Base-by-base conservation (phyloP, 2,888 invertebrate species). In the Ellobium chinense region DNA sequence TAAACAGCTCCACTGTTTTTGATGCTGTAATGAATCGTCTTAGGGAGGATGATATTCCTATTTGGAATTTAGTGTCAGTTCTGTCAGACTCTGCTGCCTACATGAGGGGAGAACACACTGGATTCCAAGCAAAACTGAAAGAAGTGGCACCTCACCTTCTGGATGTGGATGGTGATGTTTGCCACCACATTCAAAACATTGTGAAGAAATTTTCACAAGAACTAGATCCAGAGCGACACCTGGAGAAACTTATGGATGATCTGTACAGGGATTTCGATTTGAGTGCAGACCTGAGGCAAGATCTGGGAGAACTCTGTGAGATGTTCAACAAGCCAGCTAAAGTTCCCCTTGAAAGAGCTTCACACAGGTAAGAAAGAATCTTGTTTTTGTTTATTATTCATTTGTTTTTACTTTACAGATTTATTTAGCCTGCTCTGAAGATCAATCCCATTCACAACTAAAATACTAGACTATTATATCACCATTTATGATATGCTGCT, bases 51-150 rank as follows among this genome's bases (percentile, higher is more conserved):
- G 31, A 56, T 5, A 56, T 73, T 9, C 73, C 73, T 31, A 46
- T 73, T 5, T 27, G 46, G 4, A 73, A 74, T 29, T 21, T 74
- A 5, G 37, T 74, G 2, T 60, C 60, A 18, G 36, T 36, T 5
- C 62, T 74, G 3, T 62, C 60, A 18, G 74, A 74, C 62, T 74
- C 74, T 5, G 37, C 74, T 21, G 62, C 60, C 2, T 74, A 58
- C 29, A 74, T 73, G 74, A 58, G 74, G 37, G 74, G 74, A 31
- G 27, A 31, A 5, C n/a, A n/a, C 4, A 62, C 14, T 74, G 62
- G 74, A 1, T 74, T 74, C 27, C 36, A 74, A 4, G 37, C 60
- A 27, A 74, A 60, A 34, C 21, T 74, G 5, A 58, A 37, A 34
- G 60, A 5, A 60, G 60, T 62, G 21, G 74, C 74, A 2, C 70